Percentiles rank a stretch among this genome's conserved stretches.
These are phyloP conservation scores for Vidua chalybeata DNA, from an alignment of 2,113 vertebrate genomes.

Conservation along the genomic window DNA sequence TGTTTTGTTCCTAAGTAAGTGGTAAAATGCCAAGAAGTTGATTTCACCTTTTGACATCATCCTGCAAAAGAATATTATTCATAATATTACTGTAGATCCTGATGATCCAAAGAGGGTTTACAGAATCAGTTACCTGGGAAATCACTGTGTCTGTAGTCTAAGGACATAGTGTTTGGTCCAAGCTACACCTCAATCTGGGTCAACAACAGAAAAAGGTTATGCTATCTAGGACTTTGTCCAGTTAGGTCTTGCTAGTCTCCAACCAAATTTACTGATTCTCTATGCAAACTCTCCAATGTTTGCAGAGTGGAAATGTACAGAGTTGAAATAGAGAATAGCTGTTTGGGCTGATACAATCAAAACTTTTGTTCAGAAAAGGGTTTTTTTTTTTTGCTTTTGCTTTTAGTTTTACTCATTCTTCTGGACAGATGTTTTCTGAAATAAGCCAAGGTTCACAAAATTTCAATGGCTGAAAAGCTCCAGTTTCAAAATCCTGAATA, in stretches of 20 bases:
- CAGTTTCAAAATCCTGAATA: neutral
- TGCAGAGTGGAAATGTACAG: neutral
- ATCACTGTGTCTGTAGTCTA: neutral
- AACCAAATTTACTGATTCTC: neutral
- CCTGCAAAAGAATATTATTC: neutral
- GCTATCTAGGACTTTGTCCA: neutral
- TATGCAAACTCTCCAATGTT: neutral
- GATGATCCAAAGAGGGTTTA: neutral
- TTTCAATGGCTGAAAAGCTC: neutral
- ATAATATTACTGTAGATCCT: neutral
- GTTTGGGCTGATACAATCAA: neutral
- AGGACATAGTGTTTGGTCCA: neutral
- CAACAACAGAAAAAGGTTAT: neutral
- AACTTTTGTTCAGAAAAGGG: neutral
- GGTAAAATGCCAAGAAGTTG: neutral
- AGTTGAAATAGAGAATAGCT: neutral
- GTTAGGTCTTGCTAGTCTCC: neutral
- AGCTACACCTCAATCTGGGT: neutral
- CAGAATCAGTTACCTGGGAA: neutral
- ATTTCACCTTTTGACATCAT: neutral
- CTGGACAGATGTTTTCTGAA: neutral
- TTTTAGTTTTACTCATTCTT: neutral
- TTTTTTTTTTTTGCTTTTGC: too few species aligned
- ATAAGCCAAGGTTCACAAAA: neutral
- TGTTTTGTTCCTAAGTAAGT: neutral